These are phyloP conservation scores for Siderastrea siderea DNA, from an alignment of 92 coral and sea anemone species.

Conservation along the genomic window DNA sequence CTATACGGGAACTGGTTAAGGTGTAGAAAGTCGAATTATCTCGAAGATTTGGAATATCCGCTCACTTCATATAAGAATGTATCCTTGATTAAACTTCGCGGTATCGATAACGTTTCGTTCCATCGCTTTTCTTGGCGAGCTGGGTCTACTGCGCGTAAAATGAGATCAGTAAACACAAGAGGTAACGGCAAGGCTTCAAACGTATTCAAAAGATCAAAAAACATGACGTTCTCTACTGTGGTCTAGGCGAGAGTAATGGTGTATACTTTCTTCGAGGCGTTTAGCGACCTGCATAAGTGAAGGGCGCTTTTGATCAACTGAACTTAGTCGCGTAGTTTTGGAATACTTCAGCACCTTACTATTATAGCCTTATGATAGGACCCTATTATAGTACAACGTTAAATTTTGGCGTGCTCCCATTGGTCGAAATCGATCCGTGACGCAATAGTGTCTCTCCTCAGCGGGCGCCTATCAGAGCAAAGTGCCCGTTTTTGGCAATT, in stretches of 20 bases:
- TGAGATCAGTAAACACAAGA: neutral
- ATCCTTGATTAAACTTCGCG: neutral
- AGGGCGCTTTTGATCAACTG: too few relatives aligned
- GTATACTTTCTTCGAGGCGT: too few relatives aligned
- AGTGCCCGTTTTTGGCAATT: too few relatives aligned
- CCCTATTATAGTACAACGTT: too few relatives aligned
- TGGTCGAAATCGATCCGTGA: too few relatives aligned
- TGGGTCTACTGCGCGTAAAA: neutral
- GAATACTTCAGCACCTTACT: too few relatives aligned
- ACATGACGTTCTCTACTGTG: constrained; percentile 26
- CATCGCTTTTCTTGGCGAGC: constrained; percentile 7
- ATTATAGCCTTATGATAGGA: too few relatives aligned
- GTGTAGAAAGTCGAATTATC: constrained; percentile 20
- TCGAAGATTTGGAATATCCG: constrained; percentile 30
- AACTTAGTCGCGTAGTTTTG: too few relatives aligned
- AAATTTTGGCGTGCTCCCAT: too few relatives aligned
- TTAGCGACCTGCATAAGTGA: too few relatives aligned
- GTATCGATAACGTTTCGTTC: constrained; percentile 1
- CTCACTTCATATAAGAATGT: constrained; percentile 14
- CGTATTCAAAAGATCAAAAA: constrained; percentile 14
- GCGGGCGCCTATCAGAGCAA: too few relatives aligned
- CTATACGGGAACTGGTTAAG: constrained; percentile 24
- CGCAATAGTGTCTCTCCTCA: too few relatives aligned
- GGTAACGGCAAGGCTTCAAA: neutral
- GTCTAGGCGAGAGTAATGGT: neutral